Conservation (phyloP, 2,113 vertebrate species). For the Petrocephalus zakoni region DNA sequence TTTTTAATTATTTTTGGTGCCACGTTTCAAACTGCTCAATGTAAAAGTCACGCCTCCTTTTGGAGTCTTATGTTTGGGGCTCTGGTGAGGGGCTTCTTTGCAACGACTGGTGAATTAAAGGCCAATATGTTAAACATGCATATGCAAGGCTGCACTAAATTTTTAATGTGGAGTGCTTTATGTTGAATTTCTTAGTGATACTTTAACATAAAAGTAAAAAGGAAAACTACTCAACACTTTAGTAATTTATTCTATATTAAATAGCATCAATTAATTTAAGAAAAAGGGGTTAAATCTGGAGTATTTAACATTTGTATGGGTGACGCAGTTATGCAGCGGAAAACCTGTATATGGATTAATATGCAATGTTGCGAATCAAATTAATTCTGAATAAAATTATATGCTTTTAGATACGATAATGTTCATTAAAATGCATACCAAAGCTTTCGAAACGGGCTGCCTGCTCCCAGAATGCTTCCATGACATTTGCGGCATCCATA, state of each 20-base stretch:
- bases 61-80: neutral
- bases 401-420: neutral
- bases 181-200: neutral
- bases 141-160: neutral
- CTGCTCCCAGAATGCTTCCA: neutral
- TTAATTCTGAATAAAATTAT: neutral
- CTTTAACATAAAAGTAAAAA: neutral
- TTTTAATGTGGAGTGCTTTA: neutral
- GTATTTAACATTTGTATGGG: neutral
- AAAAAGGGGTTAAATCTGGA: neutral
- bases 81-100: neutral
- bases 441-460: neutral
- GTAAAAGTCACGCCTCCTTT: constrained; percentile 7
- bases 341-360: neutral
- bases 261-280: neutral
- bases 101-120: neutral
- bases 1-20: constrained; percentile 5
- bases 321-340: neutral
- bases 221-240: neutral
- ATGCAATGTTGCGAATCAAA: neutral
- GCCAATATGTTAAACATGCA: neutral
- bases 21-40: constrained; percentile 2
- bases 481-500: neutral
- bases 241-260: neutral
- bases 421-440: neutral